A percentile compares a stretch with the other conserved stretches of the same genome.
Evolutionary conservation across 2,797 vertebrate genomes (phyloP).

Genomic region (Tympanoctomys barrerae): DNA sequence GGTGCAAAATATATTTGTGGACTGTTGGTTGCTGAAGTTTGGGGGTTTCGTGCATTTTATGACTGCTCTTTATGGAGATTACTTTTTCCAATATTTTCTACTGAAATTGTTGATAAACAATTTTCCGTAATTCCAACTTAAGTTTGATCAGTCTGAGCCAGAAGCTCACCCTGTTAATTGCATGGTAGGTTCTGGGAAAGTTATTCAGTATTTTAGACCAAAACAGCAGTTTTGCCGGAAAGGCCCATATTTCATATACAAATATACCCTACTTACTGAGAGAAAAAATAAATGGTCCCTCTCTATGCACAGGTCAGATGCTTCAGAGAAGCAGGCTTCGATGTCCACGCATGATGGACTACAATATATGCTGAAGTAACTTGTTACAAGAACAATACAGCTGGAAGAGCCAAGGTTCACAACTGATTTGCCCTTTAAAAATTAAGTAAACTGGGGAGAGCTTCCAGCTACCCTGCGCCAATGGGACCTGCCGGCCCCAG

Average conservation of each 20-base stretch:
- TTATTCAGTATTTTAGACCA: neutral
- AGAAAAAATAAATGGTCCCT: neutral
- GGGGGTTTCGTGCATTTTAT: neutral
- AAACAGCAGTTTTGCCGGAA: neutral
- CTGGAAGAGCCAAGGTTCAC: neutral
- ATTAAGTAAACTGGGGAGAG: neutral
- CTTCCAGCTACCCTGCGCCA: too few relatives aligned
- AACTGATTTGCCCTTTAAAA: neutral
- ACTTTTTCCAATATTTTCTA: neutral
- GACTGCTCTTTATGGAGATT: neutral
- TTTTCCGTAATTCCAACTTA: neutral
- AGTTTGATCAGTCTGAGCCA: neutral
- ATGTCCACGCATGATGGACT: neutral
- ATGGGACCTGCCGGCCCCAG: too few relatives aligned
- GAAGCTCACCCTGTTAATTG: neutral
- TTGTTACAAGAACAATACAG: neutral
- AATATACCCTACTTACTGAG: neutral
- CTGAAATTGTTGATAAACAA: constrained; percentile 1
- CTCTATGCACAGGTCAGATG: too few relatives aligned
- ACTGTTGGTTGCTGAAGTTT: neutral
- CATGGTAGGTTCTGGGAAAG: neutral
- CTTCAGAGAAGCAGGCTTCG: neutral
- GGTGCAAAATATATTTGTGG: neutral
- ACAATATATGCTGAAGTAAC: neutral
- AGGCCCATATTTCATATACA: neutral